These are phyloP conservation scores for Mactromeris polynyma DNA, from an alignment of 2,888 invertebrate genomes.

Conservation along the genomic window DNA sequence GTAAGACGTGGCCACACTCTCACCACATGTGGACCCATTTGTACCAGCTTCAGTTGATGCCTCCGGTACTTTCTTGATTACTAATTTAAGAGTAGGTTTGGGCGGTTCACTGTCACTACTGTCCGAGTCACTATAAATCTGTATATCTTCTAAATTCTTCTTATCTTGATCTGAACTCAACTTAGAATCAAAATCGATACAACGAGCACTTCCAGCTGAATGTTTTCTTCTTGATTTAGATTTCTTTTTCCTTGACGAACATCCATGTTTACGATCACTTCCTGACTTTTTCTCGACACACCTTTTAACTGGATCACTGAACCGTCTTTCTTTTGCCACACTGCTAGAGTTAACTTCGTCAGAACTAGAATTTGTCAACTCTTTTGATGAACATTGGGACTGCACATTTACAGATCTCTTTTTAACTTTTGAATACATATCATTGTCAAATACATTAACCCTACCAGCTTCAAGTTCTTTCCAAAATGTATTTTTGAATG, in stretches of 20 bases:
- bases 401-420: conserved; percentile 47
- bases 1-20: conserved; percentile 14
- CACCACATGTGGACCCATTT: conserved; percentile 1
- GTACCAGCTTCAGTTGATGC: conserved; percentile 16
- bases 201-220: background rate
- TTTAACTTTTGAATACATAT: conserved; percentile 87
- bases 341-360: background rate
- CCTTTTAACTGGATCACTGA: conserved; percentile 28
- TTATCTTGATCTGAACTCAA: background rate
- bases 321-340: conserved; percentile 23
- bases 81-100: conserved; percentile 32
- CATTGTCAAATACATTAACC: conserved; percentile 85
- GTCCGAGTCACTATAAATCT: background rate
- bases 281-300: background rate
- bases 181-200: background rate
- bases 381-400: background rate
- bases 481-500: conserved; percentile 86
- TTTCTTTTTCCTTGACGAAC: conserved; percentile 26
- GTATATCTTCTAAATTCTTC: background rate
- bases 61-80: conserved; percentile 46
- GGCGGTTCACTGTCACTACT: conserved; percentile 13
- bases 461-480: conserved; percentile 86
- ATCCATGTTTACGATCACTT: background rate
- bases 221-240: background rate
- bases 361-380: background rate